Conservation (phyloP, 2,113 vertebrate genomes). For the Paraplagusia blochii region DNA sequence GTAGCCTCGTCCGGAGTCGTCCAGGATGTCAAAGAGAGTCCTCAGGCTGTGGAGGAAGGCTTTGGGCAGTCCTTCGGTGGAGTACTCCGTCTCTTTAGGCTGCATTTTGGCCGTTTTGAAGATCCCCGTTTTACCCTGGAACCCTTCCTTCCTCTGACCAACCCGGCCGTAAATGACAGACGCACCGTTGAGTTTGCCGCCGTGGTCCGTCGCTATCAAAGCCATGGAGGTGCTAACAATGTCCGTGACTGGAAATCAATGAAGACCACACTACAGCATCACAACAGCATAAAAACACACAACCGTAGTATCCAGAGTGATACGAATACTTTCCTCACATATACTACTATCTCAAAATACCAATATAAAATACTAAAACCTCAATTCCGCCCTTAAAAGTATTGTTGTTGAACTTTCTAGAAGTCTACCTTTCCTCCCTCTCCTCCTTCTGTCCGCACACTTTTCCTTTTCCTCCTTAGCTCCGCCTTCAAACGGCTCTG, state of each 20-base stretch:
- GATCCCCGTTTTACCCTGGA: slow-evolving; percentile 16
- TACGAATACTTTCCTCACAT: too few species aligned
- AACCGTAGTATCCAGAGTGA: not conserved
- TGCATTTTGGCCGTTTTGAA: slow-evolving; percentile 54
- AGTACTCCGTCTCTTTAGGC: slow-evolving; percentile 63
- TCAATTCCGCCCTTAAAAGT: not conserved
- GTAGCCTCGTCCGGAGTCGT: slow-evolving; percentile 84
- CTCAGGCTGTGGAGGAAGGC: slow-evolving; percentile 90
- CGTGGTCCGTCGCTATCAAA: slow-evolving; percentile 63
- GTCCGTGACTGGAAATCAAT: slow-evolving; percentile 1
- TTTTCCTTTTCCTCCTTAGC: slow-evolving; percentile 54
- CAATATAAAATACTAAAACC: too few species aligned
- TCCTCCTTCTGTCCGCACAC: slow-evolving; percentile 43
- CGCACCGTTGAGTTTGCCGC: slow-evolving; percentile 57
- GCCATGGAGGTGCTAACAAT: slow-evolving; percentile 63
- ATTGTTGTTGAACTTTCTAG: not conserved
- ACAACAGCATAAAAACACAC: not conserved
- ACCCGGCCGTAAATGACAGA: slow-evolving; percentile 37
- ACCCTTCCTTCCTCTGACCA: slow-evolving; percentile 43
- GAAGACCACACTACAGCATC: slow-evolving; percentile 4
- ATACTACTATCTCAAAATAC: too few species aligned
- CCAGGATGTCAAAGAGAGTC: slow-evolving; percentile 92
- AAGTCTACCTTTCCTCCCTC: not conserved
- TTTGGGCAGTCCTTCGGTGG: slow-evolving; percentile 82
- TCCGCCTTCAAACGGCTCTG: slow-evolving; percentile 66